These are phyloP conservation scores for Mohoua ochrocephala DNA, from an alignment of 2,113 vertebrate species.

Conservation along the genomic window DNA sequence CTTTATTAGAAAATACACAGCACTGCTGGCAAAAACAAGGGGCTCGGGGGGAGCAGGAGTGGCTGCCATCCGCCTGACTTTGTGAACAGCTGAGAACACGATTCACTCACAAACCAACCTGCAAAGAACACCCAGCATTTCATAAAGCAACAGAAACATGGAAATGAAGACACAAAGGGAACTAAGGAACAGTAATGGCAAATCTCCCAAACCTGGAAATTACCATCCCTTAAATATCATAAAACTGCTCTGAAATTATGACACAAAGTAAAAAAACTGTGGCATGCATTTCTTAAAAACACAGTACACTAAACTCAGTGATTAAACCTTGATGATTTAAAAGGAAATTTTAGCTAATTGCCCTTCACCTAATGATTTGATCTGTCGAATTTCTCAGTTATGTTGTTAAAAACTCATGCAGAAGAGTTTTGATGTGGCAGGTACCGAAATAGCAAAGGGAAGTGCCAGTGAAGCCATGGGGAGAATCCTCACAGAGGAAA, in stretches of 20 bases:
- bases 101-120: neutral
- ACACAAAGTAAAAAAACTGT: neutral
- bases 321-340: neutral
- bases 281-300: neutral
- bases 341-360: neutral
- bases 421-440: neutral
- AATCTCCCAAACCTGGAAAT: neutral
- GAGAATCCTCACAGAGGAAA: constrained; percentile 19
- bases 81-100: neutral
- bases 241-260: neutral
- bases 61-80: neutral
- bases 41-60: neutral
- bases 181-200: neutral
- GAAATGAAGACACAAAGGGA: neutral
- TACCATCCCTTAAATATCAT: neutral
- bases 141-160: neutral
- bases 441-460: neutral
- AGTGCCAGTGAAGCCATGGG: neutral
- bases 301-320: neutral
- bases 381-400: neutral
- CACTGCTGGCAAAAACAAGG: neutral
- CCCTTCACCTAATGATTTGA: neutral
- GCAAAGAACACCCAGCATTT: neutral
- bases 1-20: neutral
- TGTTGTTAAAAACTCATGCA: neutral